Conservation (phyloP, 2,797 vertebrate genomes). For the Poeciliopsis turneri region DNA sequence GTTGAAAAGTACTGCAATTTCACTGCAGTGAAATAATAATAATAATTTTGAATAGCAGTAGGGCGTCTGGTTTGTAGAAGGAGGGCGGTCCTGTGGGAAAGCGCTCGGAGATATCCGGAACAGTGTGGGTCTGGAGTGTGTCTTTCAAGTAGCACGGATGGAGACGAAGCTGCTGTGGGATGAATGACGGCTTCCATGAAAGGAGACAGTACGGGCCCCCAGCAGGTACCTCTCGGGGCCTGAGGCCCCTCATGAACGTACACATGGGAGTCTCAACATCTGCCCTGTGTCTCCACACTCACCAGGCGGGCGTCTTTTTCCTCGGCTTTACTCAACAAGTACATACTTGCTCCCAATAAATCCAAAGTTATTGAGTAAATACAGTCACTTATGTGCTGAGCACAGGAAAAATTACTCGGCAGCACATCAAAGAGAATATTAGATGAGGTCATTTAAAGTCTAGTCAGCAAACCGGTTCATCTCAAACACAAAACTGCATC, state of each 20-base stretch:
- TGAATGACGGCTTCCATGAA: slow-evolving; percentile 43
- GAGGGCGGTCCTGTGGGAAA: slow-evolving; percentile 1
- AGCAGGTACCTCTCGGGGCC: slow-evolving; percentile 46
- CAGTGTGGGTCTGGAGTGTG: slow-evolving; percentile 24
- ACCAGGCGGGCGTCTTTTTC: slow-evolving; percentile 21
- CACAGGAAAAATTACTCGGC: slow-evolving; percentile 33
- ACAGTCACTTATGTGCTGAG: slow-evolving; percentile 64
- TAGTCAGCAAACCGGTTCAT: slow-evolving; percentile 69
- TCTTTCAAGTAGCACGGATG: slow-evolving; percentile 16
- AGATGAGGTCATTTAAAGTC: slow-evolving; percentile 65
- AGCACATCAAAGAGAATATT: slow-evolving; percentile 70
- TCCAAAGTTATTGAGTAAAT: slow-evolving; percentile 34
- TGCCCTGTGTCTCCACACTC: slow-evolving; percentile 39
- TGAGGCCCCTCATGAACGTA: background rate
- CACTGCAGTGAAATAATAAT: slow-evolving; percentile 7
- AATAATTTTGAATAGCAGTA: slow-evolving; percentile 1
- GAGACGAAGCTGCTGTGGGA: slow-evolving; percentile 11
- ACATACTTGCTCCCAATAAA: slow-evolving; percentile 34
- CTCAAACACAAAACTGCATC: slow-evolving; percentile 41
- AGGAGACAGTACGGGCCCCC: slow-evolving; percentile 39
- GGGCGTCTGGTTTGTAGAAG: slow-evolving; percentile 11
- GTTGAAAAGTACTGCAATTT: slow-evolving; percentile 26
- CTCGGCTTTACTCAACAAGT: slow-evolving; percentile 40
- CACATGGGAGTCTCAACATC: slow-evolving; percentile 48
- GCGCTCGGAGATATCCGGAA: background rate